A percentile compares a stretch with the other conserved stretches of the same genome.
These are phyloP conservation scores for Falco cherrug DNA, from an alignment of 2,797 vertebrate genomes.

Conservation along the genomic window DNA sequence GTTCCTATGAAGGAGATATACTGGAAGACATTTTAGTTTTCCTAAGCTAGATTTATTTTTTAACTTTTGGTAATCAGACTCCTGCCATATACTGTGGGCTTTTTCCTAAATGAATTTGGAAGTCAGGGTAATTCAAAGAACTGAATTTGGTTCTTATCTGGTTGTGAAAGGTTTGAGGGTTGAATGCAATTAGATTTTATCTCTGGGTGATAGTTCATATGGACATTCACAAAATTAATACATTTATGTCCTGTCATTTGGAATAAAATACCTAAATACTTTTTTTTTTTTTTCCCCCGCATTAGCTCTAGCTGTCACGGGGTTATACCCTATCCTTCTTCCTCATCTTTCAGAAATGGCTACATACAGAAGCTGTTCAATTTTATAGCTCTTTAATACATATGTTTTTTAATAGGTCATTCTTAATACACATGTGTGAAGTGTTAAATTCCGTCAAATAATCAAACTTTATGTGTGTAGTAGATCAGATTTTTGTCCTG, in stretches of 20 bases:
- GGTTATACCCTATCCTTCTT: not conserved
- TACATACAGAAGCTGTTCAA: not conserved
- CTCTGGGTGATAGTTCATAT: not conserved
- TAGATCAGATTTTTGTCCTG: not conserved
- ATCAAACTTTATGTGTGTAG: not conserved
- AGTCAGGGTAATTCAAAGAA: not conserved
- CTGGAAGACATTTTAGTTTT: not conserved
- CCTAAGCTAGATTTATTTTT: not conserved
- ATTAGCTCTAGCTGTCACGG: not conserved
- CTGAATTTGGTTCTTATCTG: not conserved
- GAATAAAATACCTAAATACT: not conserved
- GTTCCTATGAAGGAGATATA: not conserved
- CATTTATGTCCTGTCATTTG: not conserved
- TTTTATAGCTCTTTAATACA: not conserved
- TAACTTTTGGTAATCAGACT: not conserved
- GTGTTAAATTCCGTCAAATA: not conserved
- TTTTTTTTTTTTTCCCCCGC: not conserved
- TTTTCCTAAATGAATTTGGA: not conserved
- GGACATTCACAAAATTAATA: not conserved
- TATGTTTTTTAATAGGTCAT: not conserved
- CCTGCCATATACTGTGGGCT: not conserved
- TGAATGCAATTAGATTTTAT: slow-evolving; percentile 4
- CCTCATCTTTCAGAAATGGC: not conserved
- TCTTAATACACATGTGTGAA: not conserved
- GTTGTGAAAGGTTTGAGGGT: not conserved